Evolutionary conservation across 2,888 invertebrate genomes (phyloP).

Genomic region (Ormyrus nitidulus): DNA sequence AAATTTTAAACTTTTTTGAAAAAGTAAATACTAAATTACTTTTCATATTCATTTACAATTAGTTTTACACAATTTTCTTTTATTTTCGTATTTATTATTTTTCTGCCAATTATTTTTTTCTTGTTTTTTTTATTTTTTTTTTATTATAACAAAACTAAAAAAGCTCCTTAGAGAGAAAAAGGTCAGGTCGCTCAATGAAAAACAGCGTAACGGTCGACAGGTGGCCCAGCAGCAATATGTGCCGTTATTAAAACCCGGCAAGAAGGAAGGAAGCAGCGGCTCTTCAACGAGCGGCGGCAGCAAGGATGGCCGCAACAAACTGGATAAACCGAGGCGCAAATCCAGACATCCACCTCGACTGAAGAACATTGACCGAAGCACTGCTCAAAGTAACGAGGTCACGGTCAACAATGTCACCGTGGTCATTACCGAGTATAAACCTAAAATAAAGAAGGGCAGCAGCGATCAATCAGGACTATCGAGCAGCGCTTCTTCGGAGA

Average conservation of each 20-base stretch:
- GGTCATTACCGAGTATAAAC: constrained; percentile 96
- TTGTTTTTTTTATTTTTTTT: not conserved
- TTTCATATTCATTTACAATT: too few species aligned
- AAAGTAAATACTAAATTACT: too few species aligned
- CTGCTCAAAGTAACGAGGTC: constrained; percentile 94
- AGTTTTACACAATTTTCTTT: too few species aligned
- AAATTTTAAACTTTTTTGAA: too few species aligned
- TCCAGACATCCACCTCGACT: constrained; percentile 85
- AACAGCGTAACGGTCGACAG: constrained; percentile 61
- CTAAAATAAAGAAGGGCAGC: constrained; percentile 78
- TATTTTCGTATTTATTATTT: too few species aligned
- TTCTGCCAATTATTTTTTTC: not conserved
- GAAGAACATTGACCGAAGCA: constrained; percentile 94
- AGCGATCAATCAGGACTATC: constrained; percentile 75
- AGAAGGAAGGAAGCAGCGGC: constrained; percentile 75
- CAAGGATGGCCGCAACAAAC: constrained; percentile 65
- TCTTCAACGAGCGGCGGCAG: constrained; percentile 66
- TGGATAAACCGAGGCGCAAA: constrained; percentile 73
- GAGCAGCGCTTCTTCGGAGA: constrained; percentile 76
- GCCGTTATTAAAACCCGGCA: constrained; percentile 75
- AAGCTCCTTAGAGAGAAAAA: constrained; percentile 41
- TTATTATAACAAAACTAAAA: constrained; percentile 28
- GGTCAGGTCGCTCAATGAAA: constrained; percentile 54
- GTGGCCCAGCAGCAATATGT: constrained; percentile 74
- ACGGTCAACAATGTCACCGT: constrained; percentile 98